phyloP scores from a whole-genome alignment of 1,140 invertebrate species.

The Euwallacea similis region DNA sequence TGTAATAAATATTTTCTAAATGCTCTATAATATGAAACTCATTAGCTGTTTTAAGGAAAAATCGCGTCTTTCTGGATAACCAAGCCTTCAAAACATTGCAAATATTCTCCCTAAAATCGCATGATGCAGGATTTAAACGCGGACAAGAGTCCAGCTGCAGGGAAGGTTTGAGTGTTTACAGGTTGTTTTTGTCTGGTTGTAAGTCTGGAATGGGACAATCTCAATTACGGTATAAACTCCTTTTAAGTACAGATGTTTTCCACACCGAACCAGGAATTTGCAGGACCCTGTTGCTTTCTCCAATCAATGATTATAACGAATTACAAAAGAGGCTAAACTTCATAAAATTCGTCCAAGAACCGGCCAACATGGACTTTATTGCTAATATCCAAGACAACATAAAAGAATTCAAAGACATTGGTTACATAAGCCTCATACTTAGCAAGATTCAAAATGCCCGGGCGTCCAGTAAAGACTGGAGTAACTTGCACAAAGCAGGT shows the following conservation, averaged over 20 bases:
- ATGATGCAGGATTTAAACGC: constrained; percentile 75
- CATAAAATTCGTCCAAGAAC: constrained; percentile 63
- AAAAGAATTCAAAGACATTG: constrained; percentile 47
- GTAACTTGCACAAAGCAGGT: constrained; percentile 62
- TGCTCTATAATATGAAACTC: not conserved
- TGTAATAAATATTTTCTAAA: constrained; percentile 59
- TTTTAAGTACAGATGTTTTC: not conserved
- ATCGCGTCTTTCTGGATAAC: constrained; percentile 72
- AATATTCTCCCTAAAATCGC: constrained; percentile 72
- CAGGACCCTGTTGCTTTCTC: constrained; percentile 60
- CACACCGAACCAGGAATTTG: not conserved
- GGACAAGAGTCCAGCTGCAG: constrained; percentile 60
- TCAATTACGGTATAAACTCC: constrained; percentile 57
- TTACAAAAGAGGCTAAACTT: constrained; percentile 63
- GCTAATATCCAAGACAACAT: constrained; percentile 61
- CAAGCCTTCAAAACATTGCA: constrained; percentile 73
- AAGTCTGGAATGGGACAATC: constrained; percentile 63
- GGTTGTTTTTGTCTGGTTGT: constrained; percentile 69
- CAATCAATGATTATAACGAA: constrained; percentile 59
- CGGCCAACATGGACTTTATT: constrained; percentile 61
- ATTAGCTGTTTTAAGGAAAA: constrained; percentile 57
- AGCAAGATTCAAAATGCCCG: constrained; percentile 63
- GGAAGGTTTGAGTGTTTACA: constrained; percentile 74
- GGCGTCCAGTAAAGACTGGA: constrained; percentile 68
- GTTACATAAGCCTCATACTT: constrained; percentile 52